These are phyloP conservation scores for Hydrocynus forskahlii DNA, from an alignment of 2,797 vertebrate genomes.

Conservation along the genomic window DNA sequence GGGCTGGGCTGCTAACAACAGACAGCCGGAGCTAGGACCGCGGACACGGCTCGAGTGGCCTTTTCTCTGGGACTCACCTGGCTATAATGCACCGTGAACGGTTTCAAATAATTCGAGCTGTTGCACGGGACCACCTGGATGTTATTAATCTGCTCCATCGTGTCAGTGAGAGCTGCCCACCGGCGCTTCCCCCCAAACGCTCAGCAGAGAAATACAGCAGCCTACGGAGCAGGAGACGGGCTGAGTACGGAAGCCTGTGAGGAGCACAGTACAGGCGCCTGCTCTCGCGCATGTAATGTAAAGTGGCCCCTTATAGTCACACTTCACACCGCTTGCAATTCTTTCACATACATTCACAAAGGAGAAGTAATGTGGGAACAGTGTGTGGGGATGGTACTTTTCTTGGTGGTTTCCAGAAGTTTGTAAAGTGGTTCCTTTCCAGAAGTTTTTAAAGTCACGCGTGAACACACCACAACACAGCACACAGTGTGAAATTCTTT, in stretches of 20 bases:
- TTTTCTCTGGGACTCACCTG: constrained; percentile 73
- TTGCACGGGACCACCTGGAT: constrained; percentile 83
- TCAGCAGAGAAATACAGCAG: constrained; percentile 54
- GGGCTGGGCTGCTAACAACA: constrained; percentile 67
- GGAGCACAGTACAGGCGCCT: constrained; percentile 48
- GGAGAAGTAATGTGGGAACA: too few relatives aligned
- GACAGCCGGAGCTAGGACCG: background rate
- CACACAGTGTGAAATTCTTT: too few relatives aligned
- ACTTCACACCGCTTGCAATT: too few relatives aligned
- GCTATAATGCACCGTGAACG: constrained; percentile 81
- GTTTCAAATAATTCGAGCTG: constrained; percentile 84
- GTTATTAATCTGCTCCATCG: constrained; percentile 84
- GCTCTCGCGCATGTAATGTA: background rate
- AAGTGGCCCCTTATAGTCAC: background rate
- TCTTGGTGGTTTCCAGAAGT: too few relatives aligned
- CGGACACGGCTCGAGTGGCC: background rate
- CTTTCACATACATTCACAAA: too few relatives aligned
- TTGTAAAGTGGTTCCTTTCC: too few relatives aligned
- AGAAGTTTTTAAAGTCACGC: too few relatives aligned
- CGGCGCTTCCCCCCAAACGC: constrained; percentile 69
- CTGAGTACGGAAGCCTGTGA: constrained; percentile 63
- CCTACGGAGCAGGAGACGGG: constrained; percentile 40
- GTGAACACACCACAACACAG: too few relatives aligned
- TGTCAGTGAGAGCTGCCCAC: constrained; percentile 61
- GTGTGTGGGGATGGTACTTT: too few relatives aligned